Evolutionary conservation across 2,888 invertebrate species (phyloP), one percentile per base, ranked within the genome.

Genomic region (Tortrix viridana): DNA sequence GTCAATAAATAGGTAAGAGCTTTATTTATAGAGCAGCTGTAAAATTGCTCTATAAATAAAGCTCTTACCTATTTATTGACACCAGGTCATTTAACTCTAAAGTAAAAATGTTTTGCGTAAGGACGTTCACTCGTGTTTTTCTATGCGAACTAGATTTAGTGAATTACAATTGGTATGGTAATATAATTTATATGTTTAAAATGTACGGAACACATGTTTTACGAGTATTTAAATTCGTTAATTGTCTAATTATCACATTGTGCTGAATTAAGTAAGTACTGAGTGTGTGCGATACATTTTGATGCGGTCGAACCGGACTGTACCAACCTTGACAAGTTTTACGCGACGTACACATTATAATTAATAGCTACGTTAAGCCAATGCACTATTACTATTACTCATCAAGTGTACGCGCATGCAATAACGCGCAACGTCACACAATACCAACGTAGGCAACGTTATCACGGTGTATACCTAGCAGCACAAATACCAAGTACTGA

Each of bases 61-160:
- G 7, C 58, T 48, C 57, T 63, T 58, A 63, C 58, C 58, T 63
- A 58, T 18, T 58, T 46, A 32, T 47, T 48, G 47, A n/a, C n/a
- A n/a, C n/a, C n/a, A 58, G 63, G 63, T 58, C 58, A 63, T 58
- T 63, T 58, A 63, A 63, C 63, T 63, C 58, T 22, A 32, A 53
- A 63, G 46, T 52, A n/a, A 53, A 52, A 37, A n/a, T 63, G 22
- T 63, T 58, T 63, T 58, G 43, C 32, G 32, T 53, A 53, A 53
- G 52, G 63, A 63, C 57, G 63, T 63, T 63, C 63, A 63, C 63
- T 43, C 53, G 20, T 32, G 26, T 37, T 47, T 20, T 20, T 26
- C 18, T 16, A n/a, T 14, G 38, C 43, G 22, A 44, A 55, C 19
- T 57, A 57, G 50, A 22, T 53, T 52, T 52, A 41, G 5, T 16